Evolutionary conservation across 2,888 invertebrate species (phyloP).

Genomic region (Volucella bombylans): DNA sequence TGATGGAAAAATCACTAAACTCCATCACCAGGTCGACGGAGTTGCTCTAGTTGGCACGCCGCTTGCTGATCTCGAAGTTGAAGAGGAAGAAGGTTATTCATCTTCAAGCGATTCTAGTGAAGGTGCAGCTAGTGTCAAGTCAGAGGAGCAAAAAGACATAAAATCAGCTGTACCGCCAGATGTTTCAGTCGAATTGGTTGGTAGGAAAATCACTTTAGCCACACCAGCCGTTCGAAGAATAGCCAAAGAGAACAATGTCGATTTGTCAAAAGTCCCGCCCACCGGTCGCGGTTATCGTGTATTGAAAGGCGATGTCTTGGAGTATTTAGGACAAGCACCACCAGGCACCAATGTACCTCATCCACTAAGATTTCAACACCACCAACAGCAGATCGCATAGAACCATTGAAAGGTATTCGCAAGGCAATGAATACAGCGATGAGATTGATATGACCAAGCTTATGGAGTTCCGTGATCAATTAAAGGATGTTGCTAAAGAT

Average conservation of each 20-base stretch:
- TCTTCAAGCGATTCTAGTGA: constrained; percentile 58
- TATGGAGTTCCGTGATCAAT: constrained; percentile 86
- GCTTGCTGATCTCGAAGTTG: constrained; percentile 94
- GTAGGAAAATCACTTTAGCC: constrained; percentile 84
- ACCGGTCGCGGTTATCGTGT: constrained; percentile 95
- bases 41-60: constrained; percentile 95
- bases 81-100: constrained; percentile 82
- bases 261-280: constrained; percentile 87
- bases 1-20: constrained; percentile 91
- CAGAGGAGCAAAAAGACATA: constrained; percentile 26
- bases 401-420: constrained; percentile 90
- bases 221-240: constrained; percentile 97
- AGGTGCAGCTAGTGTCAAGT: constrained; percentile 11
- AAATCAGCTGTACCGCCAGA: constrained; percentile 74
- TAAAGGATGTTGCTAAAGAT: constrained; percentile 86
- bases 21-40: constrained; percentile 93
- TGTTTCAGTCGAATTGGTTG: constrained; percentile 62
- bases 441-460: constrained; percentile 93
- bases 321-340: constrained; percentile 85
- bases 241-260: constrained; percentile 94
- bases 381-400: constrained; percentile 81
- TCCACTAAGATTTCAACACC: constrained; percentile 67
- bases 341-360: constrained; percentile 83
- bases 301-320: constrained; percentile 96
- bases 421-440: constrained; percentile 97